These are phyloP conservation scores for Coelopa frigida DNA, from an alignment of 1,140 invertebrate species.

Conservation along the genomic window DNA sequence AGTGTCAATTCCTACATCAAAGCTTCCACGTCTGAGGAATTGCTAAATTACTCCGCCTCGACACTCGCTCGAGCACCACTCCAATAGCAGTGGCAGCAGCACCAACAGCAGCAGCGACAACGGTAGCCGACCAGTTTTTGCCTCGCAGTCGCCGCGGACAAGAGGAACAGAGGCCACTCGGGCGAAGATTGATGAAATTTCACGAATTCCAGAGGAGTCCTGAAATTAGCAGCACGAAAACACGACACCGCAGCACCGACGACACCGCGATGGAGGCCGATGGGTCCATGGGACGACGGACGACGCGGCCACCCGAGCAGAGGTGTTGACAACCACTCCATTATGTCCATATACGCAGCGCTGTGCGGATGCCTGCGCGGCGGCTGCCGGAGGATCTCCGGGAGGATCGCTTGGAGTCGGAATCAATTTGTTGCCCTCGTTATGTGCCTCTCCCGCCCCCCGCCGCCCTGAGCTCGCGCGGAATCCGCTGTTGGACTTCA, in stretches of 20 bases:
- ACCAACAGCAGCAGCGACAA: no score
- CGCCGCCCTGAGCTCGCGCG: no score
- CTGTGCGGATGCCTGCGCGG: no score
- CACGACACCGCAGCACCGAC: constrained; percentile 4
- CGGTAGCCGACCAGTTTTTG: no score
- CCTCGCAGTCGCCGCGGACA: no score
- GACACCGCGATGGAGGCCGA: neutral
- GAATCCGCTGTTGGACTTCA: no score
- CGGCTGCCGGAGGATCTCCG: no score
- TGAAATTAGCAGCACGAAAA: constrained; percentile 14
- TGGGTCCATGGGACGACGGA: no score
- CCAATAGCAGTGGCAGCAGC: neutral
- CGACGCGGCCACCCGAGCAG: constrained; percentile 2
- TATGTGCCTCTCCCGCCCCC: no score
- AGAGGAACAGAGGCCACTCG: neutral
- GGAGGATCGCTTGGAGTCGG: no score
- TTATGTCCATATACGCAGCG: constrained; percentile 17
- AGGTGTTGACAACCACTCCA: constrained; percentile 8
- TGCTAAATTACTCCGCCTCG: constrained; percentile 25
- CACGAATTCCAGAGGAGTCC: constrained; percentile 15
- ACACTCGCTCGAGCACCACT: neutral
- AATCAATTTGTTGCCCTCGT: no score
- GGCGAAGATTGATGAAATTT: constrained; percentile 5
- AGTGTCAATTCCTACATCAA: constrained; percentile 45
- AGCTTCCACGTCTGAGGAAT: constrained; percentile 45